These are phyloP conservation scores for Tenthredo notha DNA, from an alignment of 2,888 invertebrate genomes.

Conservation along the genomic window DNA sequence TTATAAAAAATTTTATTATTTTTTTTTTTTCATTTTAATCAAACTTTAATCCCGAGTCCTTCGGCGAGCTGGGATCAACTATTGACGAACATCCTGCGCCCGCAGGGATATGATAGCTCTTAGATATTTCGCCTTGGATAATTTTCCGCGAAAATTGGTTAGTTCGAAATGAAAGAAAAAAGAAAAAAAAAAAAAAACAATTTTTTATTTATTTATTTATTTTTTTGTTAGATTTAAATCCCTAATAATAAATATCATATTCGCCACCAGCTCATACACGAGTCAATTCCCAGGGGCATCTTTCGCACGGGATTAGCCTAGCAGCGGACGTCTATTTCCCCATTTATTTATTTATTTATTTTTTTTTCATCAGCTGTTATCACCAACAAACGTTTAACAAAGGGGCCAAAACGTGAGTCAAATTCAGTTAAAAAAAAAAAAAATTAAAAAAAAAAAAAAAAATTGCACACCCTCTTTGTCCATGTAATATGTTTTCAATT, in stretches of 20 bases:
- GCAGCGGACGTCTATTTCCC: background rate
- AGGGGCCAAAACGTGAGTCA: background rate
- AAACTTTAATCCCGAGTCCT: background rate
- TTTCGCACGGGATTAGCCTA: background rate
- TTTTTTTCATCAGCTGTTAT: background rate
- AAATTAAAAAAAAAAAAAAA: background rate
- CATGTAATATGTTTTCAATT: background rate
- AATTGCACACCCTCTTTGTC: background rate
- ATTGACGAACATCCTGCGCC: background rate
- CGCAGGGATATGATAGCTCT: constrained; percentile 46
- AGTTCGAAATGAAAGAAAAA: background rate
- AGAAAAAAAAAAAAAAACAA: too few species aligned
- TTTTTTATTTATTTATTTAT: constrained; percentile 23
- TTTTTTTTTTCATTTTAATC: background rate
- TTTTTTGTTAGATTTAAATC: constrained; percentile 34
- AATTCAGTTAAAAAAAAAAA: background rate
- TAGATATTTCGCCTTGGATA: background rate
- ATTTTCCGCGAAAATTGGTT: constrained; percentile 44
- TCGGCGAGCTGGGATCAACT: background rate
- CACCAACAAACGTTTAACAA: background rate
- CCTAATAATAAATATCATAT: background rate
- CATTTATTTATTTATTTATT: too few species aligned
- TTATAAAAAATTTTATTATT: constrained; percentile 58
- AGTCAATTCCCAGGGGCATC: background rate
- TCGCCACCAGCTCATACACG: background rate